Percentiles rank a stretch among this genome's conserved stretches.
These are phyloP conservation scores for Lycaon pictus DNA, from an alignment of 2,113 vertebrate species.

Conservation along the genomic window DNA sequence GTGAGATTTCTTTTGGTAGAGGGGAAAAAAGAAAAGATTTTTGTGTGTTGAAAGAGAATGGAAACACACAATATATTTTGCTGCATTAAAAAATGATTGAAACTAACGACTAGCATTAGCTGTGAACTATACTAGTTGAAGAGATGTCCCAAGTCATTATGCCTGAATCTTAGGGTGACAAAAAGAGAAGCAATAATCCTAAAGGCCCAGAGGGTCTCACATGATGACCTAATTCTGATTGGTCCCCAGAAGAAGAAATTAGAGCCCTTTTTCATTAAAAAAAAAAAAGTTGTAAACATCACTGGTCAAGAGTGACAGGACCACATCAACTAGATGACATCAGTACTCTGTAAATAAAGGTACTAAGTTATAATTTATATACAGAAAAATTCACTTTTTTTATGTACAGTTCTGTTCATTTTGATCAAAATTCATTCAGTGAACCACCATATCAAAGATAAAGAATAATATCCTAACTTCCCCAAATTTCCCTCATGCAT, in stretches of 20 bases:
- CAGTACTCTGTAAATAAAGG: background rate
- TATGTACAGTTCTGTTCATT: background rate
- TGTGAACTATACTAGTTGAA: background rate
- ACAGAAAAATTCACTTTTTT: background rate
- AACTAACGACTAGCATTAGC: background rate
- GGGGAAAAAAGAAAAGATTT: background rate
- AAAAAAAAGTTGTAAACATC: background rate
- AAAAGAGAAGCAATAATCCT: background rate
- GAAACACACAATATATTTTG: background rate
- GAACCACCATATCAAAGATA: background rate
- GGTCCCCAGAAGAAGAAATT: background rate
- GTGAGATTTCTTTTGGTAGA: background rate
- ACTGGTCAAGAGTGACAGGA: background rate
- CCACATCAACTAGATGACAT: background rate
- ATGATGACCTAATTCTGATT: background rate
- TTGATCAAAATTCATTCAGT: background rate
- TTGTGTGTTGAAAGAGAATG: background rate
- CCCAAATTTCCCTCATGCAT: background rate
- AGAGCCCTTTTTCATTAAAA: background rate
- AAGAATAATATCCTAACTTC: background rate
- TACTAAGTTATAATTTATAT: conserved; percentile 18
- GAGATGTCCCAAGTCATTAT: background rate
- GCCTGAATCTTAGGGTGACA: background rate
- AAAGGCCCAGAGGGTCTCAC: background rate
- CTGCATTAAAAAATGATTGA: background rate